Base-by-base conservation (phyloP, 2,797 vertebrate genomes). In the Anguilla pacifica region DNA sequence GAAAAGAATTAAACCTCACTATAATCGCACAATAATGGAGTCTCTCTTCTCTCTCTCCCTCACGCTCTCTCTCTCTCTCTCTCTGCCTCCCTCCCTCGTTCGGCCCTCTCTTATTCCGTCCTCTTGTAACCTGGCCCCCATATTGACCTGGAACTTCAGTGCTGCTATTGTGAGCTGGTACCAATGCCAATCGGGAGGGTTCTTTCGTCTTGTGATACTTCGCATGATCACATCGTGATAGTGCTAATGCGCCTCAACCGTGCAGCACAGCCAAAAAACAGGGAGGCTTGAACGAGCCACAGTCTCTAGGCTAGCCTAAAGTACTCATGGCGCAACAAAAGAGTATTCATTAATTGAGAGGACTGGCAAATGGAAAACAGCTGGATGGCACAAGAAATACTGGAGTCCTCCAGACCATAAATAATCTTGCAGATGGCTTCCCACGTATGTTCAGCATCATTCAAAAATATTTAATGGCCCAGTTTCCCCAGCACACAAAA, bases 1-100 rank as follows among this genome's bases (percentile, higher is more conserved):
- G 67, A 25, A 59, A 39, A 88, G 90, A 87, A 91, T 88, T 92
- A 91, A 46, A 86, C 67, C 59, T 67, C 74, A 79, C 88, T 93
- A 53, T 53, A 92, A 92, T 92, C 90, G 49, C 90, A 88, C 87
- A 84, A 88, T 64, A 82, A 87, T 67, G 74, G 88, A 87, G 35
- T 61, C 53, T 59, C 53, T 83, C 83, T 19, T 11, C 22, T 5
- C 49, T 31, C 67, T 15, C n/a, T n/a, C 25, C 5, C 64, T 67
- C 19, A 17, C 61, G 25, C 59, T 61, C 15, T 61, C 59, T 19
- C 59, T 61, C 22, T 61, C 22, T 25, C 22, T 19, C 22, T 25
- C 59, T 64, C 59, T 64, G 22, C 22, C 64, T 72, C 67, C n/a
- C 67, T 72, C 28, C n/a, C 67, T 72, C 55, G 11, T 53, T 9